Evolutionary conservation across 2,113 vertebrate species (phyloP).

Genomic region (Entomyzon cyanotis): DNA sequence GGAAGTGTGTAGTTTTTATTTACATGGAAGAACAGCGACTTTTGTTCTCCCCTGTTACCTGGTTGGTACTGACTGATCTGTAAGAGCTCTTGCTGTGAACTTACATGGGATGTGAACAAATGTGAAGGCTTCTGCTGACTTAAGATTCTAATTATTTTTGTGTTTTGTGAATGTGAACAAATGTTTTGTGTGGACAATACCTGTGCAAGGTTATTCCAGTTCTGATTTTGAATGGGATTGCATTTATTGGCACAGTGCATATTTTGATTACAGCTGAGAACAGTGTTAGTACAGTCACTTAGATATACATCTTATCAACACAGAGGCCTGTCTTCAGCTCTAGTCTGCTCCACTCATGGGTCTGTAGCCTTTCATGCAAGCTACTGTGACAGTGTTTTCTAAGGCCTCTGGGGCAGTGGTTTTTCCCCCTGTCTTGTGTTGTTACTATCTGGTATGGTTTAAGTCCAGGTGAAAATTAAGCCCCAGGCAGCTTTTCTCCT

Average conservation of each 20-base stretch:
- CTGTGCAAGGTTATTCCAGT: neutral
- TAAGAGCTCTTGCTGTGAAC: neutral
- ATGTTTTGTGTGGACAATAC: neutral
- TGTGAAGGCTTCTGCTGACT: neutral
- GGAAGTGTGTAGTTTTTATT: neutral
- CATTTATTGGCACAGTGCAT: conserved; percentile 43
- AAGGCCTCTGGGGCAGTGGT: neutral
- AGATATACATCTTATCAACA: neutral
- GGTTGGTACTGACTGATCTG: neutral
- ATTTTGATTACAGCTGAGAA: conserved; percentile 62
- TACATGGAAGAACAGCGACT: neutral
- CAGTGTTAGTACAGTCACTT: neutral
- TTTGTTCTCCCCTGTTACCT: neutral
- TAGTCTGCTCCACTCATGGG: neutral
- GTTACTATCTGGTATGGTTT: neutral
- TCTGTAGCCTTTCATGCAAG: neutral
- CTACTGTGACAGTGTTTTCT: neutral
- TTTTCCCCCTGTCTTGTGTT: neutral
- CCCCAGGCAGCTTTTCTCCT: neutral
- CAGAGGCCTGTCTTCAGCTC: neutral
- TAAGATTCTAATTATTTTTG: neutral
- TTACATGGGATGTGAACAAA: neutral
- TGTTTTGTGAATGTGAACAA: neutral
- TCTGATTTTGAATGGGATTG: neutral
- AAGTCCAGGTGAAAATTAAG: neutral